phyloP scores from a whole-genome alignment of 2,797 vertebrate genomes.

The Pangasius macronema region DNA sequence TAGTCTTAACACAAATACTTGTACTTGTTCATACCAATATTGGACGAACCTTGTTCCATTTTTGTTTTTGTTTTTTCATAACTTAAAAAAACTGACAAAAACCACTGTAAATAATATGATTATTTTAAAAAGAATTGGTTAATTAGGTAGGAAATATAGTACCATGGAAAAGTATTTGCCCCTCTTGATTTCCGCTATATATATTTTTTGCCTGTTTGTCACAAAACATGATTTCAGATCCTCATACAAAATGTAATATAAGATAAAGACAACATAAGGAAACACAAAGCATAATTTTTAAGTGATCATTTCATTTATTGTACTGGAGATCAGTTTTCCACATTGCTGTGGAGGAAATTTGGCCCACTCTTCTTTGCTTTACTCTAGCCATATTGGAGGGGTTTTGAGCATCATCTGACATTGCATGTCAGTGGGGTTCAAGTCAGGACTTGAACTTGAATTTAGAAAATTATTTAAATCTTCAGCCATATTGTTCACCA shows the following conservation, averaged over 20 bases:
- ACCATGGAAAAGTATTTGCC: neutral
- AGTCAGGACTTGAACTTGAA: neutral
- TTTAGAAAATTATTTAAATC: neutral
- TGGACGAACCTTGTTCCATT: neutral
- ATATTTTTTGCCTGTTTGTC: neutral
- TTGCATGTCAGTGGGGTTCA: too few relatives aligned
- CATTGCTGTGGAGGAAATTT: neutral
- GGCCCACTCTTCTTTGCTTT: too few relatives aligned
- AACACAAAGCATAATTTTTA: neutral
- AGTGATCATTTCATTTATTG: neutral
- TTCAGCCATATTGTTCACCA: too few relatives aligned
- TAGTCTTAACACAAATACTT: neutral
- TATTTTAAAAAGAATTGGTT: neutral
- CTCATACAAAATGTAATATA: neutral
- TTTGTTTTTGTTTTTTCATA: neutral
- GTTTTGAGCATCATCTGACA: too few relatives aligned
- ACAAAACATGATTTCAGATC: neutral
- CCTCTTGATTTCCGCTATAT: neutral
- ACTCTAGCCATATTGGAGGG: too few relatives aligned
- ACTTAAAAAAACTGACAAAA: neutral
- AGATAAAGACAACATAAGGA: too few relatives aligned
- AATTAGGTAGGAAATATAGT: constrained; percentile 1
- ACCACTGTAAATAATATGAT: neutral
- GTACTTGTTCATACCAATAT: neutral
- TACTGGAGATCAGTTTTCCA: neutral